Evolutionary conservation across 2,888 invertebrate genomes (phyloP), one percentile per base, ranked within the genome.

Genomic region (Tetrapedia diversipes): DNA sequence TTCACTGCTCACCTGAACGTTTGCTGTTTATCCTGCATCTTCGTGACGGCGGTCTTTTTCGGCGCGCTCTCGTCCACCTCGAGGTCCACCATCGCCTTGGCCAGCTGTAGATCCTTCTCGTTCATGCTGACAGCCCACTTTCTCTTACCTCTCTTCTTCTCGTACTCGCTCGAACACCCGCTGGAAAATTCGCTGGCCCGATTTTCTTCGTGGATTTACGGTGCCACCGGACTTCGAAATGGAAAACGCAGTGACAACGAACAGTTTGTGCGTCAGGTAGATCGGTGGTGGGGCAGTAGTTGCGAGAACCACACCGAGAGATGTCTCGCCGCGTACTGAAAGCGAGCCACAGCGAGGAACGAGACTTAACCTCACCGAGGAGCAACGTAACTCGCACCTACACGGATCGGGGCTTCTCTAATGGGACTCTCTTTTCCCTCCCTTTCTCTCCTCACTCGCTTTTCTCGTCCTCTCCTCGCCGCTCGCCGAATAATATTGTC

Each of bases 41-140:
- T 94, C 16, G 93, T 92, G 0, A 95, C 93, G 4, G 93, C 92
- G 1, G 94, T 94, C 89, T 95, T 96, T 80, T 95, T 93, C 39
- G 86, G 79, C 59, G 85, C 79, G 77, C 90, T 93, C 79, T 94
- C 93, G 49, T 92, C 92, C 32, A 94, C 92, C 29, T 90, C 88
- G 64, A 92, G 88, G 73, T 92, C 93, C 14, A 95, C 95, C 86
- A 96, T 92, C 16, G 95, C 95, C 71, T 95, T 94, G 4, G 96
- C 96, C 87, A 96, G 92, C 82, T 95, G 94, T 77, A 97, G 89
- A 90, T 96, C 95, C 89, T 94, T 94, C 91, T 96, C 96, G 92
- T 96, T 95, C 95, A 96, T 95, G 29, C 22, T 60, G 61, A 14
- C 32, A 11, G 16, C 32, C n/a, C 27, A 22, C 11, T 4, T 3